These are phyloP conservation scores for Cephus cinctus DNA, from an alignment of 1,140 invertebrate genomes.

Conservation along the genomic window DNA sequence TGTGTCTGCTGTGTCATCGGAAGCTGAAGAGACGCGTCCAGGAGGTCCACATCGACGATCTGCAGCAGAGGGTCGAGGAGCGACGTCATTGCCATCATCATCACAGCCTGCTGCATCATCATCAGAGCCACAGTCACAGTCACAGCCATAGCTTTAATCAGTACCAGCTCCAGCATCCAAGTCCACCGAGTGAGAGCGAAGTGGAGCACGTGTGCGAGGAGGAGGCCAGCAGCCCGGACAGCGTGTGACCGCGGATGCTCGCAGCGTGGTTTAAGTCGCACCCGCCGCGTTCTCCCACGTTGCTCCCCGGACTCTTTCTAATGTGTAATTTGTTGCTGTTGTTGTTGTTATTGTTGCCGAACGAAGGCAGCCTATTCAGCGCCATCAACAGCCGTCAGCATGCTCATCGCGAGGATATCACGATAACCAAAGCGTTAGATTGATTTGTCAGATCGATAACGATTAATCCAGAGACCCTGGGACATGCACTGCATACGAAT, in stretches of 20 bases:
- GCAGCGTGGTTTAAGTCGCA: conserved; percentile 17
- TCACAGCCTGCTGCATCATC: conserved; percentile 41
- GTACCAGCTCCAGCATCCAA: conserved; percentile 38
- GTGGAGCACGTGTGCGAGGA: conserved; percentile 32
- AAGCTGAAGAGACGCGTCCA: conserved; percentile 37
- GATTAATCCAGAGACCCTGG: too few relatives aligned
- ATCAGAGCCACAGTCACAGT: conserved; percentile 27
- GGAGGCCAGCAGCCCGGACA: conserved; percentile 42
- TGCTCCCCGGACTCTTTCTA: conserved; percentile 24
- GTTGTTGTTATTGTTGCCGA: conserved; percentile 28
- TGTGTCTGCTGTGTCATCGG: conserved; percentile 47
- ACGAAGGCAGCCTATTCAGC: conserved; percentile 18
- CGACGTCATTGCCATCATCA: conserved; percentile 45
- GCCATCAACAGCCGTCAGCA: conserved; percentile 17
- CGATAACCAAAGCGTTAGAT: too few relatives aligned
- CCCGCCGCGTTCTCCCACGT: conserved; percentile 17
- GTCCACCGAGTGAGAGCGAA: conserved; percentile 44
- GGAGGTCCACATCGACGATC: conserved; percentile 39
- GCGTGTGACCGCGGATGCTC: conserved; percentile 34
- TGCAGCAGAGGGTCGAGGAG: conserved; percentile 44
- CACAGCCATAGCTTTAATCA: conserved; percentile 35
- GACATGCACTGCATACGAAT: too few relatives aligned
- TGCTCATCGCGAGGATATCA: too few relatives aligned
- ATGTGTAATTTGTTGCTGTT: conserved; percentile 28
- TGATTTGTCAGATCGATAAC: too few relatives aligned